These are phyloP conservation scores for Capitulum mitella DNA, from an alignment of 2,888 invertebrate genomes.

Conservation along the genomic window DNA sequence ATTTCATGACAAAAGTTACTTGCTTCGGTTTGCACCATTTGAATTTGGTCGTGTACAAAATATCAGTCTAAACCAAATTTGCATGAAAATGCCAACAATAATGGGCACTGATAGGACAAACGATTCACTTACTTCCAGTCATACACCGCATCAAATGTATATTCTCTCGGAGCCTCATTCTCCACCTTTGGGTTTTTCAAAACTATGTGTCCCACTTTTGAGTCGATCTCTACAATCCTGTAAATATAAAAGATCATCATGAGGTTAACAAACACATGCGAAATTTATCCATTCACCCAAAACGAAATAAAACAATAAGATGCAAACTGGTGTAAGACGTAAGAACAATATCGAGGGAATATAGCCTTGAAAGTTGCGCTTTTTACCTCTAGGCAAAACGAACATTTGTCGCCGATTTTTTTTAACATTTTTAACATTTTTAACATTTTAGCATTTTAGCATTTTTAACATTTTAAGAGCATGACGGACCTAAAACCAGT, in stretches of 20 bases:
- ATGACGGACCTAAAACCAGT: neutral
- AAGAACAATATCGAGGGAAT: too few relatives aligned
- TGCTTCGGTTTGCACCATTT: neutral
- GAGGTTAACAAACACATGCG: neutral
- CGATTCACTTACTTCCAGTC: slow-evolving; percentile 59
- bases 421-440: neutral
- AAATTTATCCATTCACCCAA: neutral
- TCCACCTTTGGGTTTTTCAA: slow-evolving; percentile 76
- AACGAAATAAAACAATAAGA: neutral
- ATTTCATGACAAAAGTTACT: neutral
- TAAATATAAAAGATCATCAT: slow-evolving; percentile 36
- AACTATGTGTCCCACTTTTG: slow-evolving; percentile 81
- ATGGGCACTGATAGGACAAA: slow-evolving; percentile 24
- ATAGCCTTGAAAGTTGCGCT: too few relatives aligned
- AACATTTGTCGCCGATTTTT: neutral
- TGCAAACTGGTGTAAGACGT: too few relatives aligned
- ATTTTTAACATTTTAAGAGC: neutral
- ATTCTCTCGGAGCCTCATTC: slow-evolving; percentile 68
- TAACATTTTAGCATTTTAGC: neutral
- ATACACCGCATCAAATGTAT: slow-evolving; percentile 97
- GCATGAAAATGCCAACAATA: slow-evolving; percentile 7
- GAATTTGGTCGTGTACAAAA: neutral
- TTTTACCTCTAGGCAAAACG: too few relatives aligned
- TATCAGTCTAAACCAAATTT: neutral
- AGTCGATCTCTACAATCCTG: slow-evolving; percentile 70